phyloP scores from a whole-genome alignment of 2,797 vertebrate species.

The Phrynocephalus guinanensis region DNA sequence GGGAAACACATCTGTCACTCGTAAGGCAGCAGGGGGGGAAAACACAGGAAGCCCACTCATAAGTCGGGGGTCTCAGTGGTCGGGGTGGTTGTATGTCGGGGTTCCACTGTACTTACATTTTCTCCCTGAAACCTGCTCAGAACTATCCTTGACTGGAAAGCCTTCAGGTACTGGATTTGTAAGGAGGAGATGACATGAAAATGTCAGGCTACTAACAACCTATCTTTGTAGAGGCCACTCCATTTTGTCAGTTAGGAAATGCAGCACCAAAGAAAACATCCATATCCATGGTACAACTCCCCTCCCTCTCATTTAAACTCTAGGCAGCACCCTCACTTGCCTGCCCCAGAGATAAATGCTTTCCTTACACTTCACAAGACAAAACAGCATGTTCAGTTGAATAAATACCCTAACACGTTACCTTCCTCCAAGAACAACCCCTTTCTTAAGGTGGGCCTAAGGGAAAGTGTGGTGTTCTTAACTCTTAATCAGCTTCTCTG shows the following conservation, averaged over 20 bases:
- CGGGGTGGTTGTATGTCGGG: no score
- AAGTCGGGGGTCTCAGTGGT: no score
- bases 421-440: background rate
- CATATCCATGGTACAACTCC: background rate
- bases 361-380: background rate
- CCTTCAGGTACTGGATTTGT: background rate
- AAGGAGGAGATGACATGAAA: background rate
- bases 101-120: background rate
- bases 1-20: no score
- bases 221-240: background rate
- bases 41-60: no score
- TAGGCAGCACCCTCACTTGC: background rate
- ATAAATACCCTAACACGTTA: slow-evolving; percentile 1
- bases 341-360: slow-evolving; percentile 1
- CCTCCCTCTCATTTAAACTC: background rate
- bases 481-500: background rate
- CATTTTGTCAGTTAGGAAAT: slow-evolving; percentile 29
- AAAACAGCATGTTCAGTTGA: background rate
- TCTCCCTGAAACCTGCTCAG: background rate
- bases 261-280: slow-evolving; percentile 13
- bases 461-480: background rate
- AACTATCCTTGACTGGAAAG: background rate
- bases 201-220: no score
- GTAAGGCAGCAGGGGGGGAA: no score
- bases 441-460: background rate